Evolutionary conservation across 2,888 invertebrate genomes (phyloP), one percentile per base, ranked within the genome.

Genomic region (Stenodema calcarata): DNA sequence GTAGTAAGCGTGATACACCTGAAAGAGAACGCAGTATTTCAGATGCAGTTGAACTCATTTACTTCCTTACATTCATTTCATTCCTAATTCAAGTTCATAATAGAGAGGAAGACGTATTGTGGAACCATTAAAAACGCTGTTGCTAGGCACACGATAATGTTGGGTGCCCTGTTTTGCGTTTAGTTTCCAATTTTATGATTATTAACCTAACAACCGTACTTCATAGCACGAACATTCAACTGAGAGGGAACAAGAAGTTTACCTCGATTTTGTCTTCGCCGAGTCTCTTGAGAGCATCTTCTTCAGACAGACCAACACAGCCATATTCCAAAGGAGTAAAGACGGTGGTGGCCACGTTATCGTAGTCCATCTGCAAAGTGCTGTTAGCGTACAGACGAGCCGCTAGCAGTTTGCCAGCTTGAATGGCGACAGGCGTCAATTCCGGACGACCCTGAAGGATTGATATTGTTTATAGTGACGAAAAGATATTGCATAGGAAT

Each of bases 241-340:
- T n/a, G n/a, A n/a, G n/a, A n/a, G n/a, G n/a, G n/a, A n/a, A n/a
- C 35, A 35, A 35, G 35, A 16, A 12, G 47, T 11, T 62, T 62
- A 62, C 90, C 92, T 98, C 98, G 84, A 98, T 91, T 89, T 94
- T 94, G 27, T 97, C 96, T 80, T 94, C 95, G 16, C 97, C 98
- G 90, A 93, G 92, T 88, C 91, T 90, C 79, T 91, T 91, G 16
- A 93, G 91, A 0, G 98, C 98, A 35, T 92, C 92, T 91, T 99
- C 99, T 92, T 99, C 99, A 90, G 97, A 95, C 81, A 97, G 92
- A 0, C 99, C 99, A 16, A 98, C 97, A 90, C 95, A 95, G n/a
- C 97, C 97, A 91, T 99, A 99, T 92, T 99, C 99, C 35, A 99
- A 91, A 44, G 99, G 99, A 62, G 98, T 97, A 92, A 99, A 99